Conservation (phyloP, 1,140 invertebrate species). For the Bactericera cockerelli region DNA sequence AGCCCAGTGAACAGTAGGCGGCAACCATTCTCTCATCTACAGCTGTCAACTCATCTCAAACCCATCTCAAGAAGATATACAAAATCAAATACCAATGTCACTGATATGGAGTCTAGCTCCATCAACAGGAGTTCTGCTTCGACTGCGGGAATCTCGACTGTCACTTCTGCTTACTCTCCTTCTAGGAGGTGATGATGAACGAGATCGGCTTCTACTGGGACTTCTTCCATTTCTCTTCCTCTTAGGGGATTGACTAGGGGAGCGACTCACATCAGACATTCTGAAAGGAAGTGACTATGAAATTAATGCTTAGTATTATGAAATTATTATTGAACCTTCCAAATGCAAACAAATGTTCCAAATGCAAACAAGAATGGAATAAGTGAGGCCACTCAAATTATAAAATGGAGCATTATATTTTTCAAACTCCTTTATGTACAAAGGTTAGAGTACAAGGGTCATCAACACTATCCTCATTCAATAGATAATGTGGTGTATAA, state of each 20-base stretch:
- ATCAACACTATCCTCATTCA: too few species aligned
- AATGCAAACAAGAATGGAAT: too few species aligned
- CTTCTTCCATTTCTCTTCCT: constrained; percentile 5
- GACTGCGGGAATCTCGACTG: background rate
- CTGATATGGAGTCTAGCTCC: constrained; percentile 6
- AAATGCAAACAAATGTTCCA: too few species aligned
- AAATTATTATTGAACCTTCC: too few species aligned
- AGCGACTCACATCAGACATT: background rate
- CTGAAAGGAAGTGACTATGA: too few species aligned
- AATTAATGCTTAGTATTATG: too few species aligned
- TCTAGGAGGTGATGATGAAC: background rate
- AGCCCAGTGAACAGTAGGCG: too few species aligned
- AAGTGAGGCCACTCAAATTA: too few species aligned
- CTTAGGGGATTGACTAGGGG: background rate
- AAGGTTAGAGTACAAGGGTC: too few species aligned
- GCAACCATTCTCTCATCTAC: background rate
- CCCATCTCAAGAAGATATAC: background rate
- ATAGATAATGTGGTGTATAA: too few species aligned
- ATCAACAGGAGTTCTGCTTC: constrained; percentile 1
- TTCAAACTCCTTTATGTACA: too few species aligned
- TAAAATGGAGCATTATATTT: too few species aligned
- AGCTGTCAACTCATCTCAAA: constrained; percentile 2
- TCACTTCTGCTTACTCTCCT: background rate
- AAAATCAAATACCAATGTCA: constrained; percentile 1
- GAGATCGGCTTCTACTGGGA: background rate